Percentiles rank a stretch among this genome's conserved stretches.
These are phyloP conservation scores for Ellobius talpinus DNA, from an alignment of 2,113 vertebrate species.

Conservation along the genomic window DNA sequence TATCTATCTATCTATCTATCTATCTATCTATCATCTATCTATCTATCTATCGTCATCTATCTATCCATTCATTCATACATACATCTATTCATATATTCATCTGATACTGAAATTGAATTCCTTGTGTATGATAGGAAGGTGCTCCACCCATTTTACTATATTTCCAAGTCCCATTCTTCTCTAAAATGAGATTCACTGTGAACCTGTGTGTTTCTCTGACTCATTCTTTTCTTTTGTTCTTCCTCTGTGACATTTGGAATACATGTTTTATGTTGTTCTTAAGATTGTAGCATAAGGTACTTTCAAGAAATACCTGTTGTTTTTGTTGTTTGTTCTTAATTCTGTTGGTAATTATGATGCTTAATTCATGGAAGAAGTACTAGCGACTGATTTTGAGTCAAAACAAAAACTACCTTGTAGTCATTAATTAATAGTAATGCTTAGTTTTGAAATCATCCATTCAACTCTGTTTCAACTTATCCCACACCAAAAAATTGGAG, in stretches of 20 bases:
- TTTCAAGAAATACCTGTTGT: background rate
- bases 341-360: background rate
- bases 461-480: background rate
- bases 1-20: background rate
- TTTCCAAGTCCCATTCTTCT: no score
- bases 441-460: background rate
- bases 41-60: background rate
- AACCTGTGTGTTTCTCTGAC: background rate
- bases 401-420: background rate
- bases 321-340: background rate
- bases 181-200: background rate
- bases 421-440: background rate
- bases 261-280: background rate
- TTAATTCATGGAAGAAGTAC: background rate
- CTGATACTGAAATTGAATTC: background rate
- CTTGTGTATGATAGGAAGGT: background rate
- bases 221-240: background rate
- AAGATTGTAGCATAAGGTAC: background rate
- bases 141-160: background rate
- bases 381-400: background rate
- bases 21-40: background rate
- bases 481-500: background rate
- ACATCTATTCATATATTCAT: background rate
- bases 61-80: background rate
- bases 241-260: background rate